Base-by-base conservation (phyloP, 2,797 vertebrate genomes). In the Sparus aurata region DNA sequence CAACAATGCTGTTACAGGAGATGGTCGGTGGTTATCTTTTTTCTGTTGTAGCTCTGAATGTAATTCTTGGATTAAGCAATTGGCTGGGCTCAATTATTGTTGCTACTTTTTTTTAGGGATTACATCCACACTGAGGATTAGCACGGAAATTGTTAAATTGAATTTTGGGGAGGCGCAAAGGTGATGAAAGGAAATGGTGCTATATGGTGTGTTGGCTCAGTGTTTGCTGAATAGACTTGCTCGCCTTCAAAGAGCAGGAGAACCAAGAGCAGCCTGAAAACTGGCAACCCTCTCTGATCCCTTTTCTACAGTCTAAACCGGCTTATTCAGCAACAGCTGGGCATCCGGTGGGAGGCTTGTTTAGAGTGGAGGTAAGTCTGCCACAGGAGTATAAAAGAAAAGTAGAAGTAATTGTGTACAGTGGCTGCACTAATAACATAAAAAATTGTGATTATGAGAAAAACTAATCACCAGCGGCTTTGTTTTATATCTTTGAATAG, bases 81-180 rank as follows among this genome's bases (percentile, higher is more conserved):
- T 80, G 71, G 69, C 75, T 79, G 46, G 77, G 74, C 57, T 79
- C 60, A 53, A 67, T 86, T 87, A 86, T 86, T 87, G 83, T 85
- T 84, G 83, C 25, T 64, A 80, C 58, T 85, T 38, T 85, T 85
- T 87, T 84, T 75, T 55, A 76, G 69, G 88, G 90, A 89, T 92
- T 92, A 89, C 80, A 78, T 85, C 73, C 70, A 79, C 69, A 69
- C 45, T 41, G 53, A 79, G 86, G 90, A 90, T 92, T 90, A 91
- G 83, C 5, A 61, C 17, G 67, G 53, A 80, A 84, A 73, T 83
- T 86, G 71, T 86, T 86, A 73, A 84, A 90, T 83, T 87, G 45
- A 89, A 88, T 91, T 85, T 91, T 82, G 73, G 59, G 75, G 47
- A 63, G 75, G 80, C 88, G 47, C 67, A 76, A 63, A 64, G 71